Evolutionary conservation across 1,140 invertebrate species (phyloP), one percentile per base, ranked within the genome.

Genomic region (Carposina sasakii): DNA sequence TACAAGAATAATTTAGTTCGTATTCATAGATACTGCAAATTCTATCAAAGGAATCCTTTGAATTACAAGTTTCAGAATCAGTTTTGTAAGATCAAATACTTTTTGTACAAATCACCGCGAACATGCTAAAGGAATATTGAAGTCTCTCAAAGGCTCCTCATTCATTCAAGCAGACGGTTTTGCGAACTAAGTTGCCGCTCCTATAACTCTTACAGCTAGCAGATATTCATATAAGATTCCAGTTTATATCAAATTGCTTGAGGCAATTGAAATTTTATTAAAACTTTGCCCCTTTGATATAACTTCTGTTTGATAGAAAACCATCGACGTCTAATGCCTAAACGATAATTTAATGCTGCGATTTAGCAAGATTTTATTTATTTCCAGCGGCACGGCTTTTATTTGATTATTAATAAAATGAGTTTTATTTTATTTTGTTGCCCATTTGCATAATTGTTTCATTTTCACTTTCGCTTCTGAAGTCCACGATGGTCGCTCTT

Each of bases 331-430:
- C n/a, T n/a, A n/a, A n/a, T n/a, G n/a, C 48, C 54, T 26, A 30
- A 40, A 33, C 21, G 48, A 70, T 70, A 83, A 78, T 81, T n/a
- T 81, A 83, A 78, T 73, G 70, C 66, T 60, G 60, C 54, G 69
- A 74, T 81, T 78, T 74, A 69, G 63, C 58, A 82, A 82, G 15
- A 78, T 78, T 79, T 76, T 73, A 77, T 77, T 78, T 76, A 70
- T 72, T 65, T 54, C 52, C 67, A 60, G 71, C 67, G 64, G 62
- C 70, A 74, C 63, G 72, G 63, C 60, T 58, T 63, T 71, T 71
- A 77, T 81, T 77, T 74, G 68, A 74, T 76, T 78, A 76, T 75
- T 77, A 77, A 72, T 76, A 73, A 76, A 78, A 76, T 76, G 71
- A 76, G 67, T 78, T 78, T 71, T 78, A 78, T 78, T 78, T 71